Evolutionary conservation across 2,888 invertebrate species (phyloP).

Genomic region (Lasioglossum calceatum): DNA sequence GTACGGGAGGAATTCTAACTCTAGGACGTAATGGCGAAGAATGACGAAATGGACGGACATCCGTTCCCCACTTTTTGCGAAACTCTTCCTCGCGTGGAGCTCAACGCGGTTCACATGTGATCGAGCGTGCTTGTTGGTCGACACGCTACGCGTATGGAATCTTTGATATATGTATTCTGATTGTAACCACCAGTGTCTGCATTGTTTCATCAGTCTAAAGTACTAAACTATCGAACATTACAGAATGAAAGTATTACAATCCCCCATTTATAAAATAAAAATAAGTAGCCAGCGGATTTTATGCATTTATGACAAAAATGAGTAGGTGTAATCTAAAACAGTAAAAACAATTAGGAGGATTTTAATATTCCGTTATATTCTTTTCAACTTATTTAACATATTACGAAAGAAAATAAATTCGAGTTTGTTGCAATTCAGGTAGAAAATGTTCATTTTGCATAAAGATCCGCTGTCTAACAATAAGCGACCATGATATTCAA

Average conservation of each 20-base stretch:
- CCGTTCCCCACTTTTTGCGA: conserved; percentile 47
- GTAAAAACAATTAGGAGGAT: too few relatives aligned
- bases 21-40: conserved; percentile 22
- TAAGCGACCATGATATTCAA: too few relatives aligned
- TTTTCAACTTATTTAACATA: too few relatives aligned
- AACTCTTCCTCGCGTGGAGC: conserved; percentile 4
- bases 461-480: too few relatives aligned
- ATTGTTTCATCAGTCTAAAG: neutral
- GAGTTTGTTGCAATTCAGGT: too few relatives aligned
- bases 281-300: too few relatives aligned
- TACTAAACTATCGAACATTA: neutral
- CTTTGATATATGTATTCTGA: neutral
- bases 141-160: neutral
- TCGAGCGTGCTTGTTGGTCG: conserved; percentile 1
- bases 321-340: too few relatives aligned
- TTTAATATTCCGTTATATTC: too few relatives aligned
- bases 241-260: neutral
- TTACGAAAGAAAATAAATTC: too few relatives aligned
- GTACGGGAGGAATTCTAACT: conserved; percentile 37
- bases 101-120: conserved; percentile 37
- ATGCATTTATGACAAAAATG: too few relatives aligned
- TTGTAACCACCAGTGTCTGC: neutral
- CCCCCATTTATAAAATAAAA: too few relatives aligned
- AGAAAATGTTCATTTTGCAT: too few relatives aligned
- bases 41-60: conserved; percentile 52